phyloP scores from a whole-genome alignment of 2,113 vertebrate species.

The Protobothrops flavoviridis region DNA sequence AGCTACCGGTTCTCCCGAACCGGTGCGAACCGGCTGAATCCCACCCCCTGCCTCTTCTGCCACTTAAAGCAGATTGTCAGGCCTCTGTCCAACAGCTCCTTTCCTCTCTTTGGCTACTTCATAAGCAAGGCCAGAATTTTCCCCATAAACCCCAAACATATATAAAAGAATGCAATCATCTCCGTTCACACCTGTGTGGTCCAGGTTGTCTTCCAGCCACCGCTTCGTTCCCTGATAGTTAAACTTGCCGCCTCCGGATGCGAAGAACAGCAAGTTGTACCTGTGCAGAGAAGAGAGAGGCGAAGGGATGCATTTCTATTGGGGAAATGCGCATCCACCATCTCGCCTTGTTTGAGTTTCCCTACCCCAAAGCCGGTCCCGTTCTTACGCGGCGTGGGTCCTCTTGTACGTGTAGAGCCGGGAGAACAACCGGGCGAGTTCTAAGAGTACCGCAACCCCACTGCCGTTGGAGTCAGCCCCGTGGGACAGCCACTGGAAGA shows the following conservation, averaged over 20 bases:
- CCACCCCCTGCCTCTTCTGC: not conserved
- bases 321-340: accelerated
- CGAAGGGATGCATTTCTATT: not conserved
- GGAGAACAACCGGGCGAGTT: conserved; percentile 95
- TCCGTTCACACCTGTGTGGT: conserved; percentile 85
- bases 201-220: conserved; percentile 96
- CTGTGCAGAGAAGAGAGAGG: conserved; percentile 58
- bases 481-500: conserved; percentile 88
- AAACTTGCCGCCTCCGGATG: conserved; percentile 96
- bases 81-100: not conserved
- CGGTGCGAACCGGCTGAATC: too few species aligned
- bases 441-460: conserved; percentile 87
- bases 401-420: conserved; percentile 97
- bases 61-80: not conserved
- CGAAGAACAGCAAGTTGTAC: conserved; percentile 96
- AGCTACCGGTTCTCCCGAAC: too few species aligned
- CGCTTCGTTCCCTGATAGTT: conserved; percentile 98
- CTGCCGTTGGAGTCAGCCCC: conserved; percentile 96
- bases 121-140: not conserved
- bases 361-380: not conserved
- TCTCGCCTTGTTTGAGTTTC: not conserved
- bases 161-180: not conserved
- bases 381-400: conserved; percentile 88
- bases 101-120: not conserved
- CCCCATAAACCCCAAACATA: too few species aligned